phyloP scores from a whole-genome alignment of 2,797 vertebrate species.

The Hyperoplus lanceolatus region DNA sequence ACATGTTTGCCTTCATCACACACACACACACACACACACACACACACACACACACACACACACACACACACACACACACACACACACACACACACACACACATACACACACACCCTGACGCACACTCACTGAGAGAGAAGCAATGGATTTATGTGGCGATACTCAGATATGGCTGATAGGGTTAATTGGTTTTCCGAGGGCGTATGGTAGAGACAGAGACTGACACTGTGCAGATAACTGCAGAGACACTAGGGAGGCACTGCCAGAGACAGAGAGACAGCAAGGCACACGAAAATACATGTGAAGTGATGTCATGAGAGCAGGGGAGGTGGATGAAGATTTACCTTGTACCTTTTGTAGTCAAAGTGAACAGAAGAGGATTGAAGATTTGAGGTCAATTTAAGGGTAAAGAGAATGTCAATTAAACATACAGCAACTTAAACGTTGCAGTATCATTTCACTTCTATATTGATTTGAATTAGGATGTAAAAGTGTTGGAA shows the following conservation, averaged over 20 bases:
- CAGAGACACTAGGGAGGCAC: slow-evolving; percentile 51
- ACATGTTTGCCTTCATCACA: slow-evolving; percentile 28
- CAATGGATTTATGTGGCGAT: slow-evolving; percentile 77
- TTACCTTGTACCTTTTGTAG: slow-evolving; percentile 18
- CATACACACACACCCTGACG: slow-evolving; percentile 5
- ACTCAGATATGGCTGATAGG: slow-evolving; percentile 78
- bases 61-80: slow-evolving; percentile 8
- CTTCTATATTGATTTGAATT: slow-evolving; percentile 14
- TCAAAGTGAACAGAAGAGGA: slow-evolving; percentile 13
- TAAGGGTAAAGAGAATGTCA: slow-evolving; percentile 18
- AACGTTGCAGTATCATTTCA: not conserved
- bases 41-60: slow-evolving; percentile 8
- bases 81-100: not conserved
- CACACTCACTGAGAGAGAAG: slow-evolving; percentile 36
- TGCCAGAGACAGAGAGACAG: slow-evolving; percentile 35
- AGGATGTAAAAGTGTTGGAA: slow-evolving; percentile 1
- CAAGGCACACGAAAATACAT: slow-evolving; percentile 39
- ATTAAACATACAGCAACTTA: slow-evolving; percentile 11
- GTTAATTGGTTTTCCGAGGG: slow-evolving; percentile 84
- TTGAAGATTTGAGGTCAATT: slow-evolving; percentile 5
- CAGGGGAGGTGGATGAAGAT: slow-evolving; percentile 28
- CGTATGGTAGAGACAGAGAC: slow-evolving; percentile 65
- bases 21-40: slow-evolving; percentile 8
- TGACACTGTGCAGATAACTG: slow-evolving; percentile 72
- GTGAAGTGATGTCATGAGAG: slow-evolving; percentile 46